Conservation (phyloP, 2,797 vertebrate species). For the Rhinella marina region DNA sequence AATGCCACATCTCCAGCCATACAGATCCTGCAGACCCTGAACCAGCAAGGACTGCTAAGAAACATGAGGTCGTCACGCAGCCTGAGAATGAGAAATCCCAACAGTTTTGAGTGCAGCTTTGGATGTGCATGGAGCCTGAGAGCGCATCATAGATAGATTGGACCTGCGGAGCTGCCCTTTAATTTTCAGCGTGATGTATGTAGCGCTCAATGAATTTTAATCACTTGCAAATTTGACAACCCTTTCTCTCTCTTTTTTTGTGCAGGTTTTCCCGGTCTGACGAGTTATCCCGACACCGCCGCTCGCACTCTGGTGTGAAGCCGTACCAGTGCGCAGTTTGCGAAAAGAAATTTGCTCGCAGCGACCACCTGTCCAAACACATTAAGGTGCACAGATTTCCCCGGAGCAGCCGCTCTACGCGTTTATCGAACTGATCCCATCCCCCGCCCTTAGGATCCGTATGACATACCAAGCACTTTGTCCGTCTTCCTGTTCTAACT, state of each 20-base stretch:
- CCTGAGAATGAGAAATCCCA: too few species aligned
- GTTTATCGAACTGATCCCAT: conserved; percentile 80
- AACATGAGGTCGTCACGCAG: not conserved
- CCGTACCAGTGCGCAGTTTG: conserved; percentile 94
- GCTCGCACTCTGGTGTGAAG: conserved; percentile 95
- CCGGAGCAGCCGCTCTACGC: conserved; percentile 83
- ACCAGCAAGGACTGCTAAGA: not conserved
- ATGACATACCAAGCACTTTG: conserved; percentile 66
- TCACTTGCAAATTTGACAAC: not conserved
- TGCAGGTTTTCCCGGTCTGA: conserved; percentile 93
- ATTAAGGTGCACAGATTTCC: conserved; percentile 97
- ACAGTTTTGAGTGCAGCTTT: not conserved
- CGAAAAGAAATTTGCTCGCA: conserved; percentile 96
- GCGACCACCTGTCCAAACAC: conserved; percentile 96
- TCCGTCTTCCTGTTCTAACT: conserved; percentile 54
- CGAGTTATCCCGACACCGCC: conserved; percentile 90
- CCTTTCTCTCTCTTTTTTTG: not conserved
- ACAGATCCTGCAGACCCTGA: not conserved
- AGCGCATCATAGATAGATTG: too few species aligned
- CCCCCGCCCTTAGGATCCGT: not conserved
- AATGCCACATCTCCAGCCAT: too few species aligned
- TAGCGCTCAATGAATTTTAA: too few species aligned
- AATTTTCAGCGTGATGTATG: too few species aligned
- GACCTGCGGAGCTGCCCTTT: too few species aligned
- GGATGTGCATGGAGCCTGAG: not conserved